These are phyloP conservation scores for Myopa testacea DNA, from an alignment of 2,888 invertebrate species.

Conservation along the genomic window DNA sequence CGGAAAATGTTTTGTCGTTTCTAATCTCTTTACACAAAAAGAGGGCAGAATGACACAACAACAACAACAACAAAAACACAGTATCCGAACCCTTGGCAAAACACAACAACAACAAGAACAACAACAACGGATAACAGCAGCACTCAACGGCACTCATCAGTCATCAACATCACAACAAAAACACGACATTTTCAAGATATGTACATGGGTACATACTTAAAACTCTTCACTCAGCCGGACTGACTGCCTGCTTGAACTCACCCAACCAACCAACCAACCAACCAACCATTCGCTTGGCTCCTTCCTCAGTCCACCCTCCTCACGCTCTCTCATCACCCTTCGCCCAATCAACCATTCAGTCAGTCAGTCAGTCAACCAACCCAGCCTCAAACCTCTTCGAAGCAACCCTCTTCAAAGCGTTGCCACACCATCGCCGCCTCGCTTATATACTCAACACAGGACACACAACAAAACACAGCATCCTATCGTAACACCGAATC, in stretches of 20 bases:
- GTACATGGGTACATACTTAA: neutral
- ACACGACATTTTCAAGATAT: neutral
- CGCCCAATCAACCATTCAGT: neutral
- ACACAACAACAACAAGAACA: constrained; percentile 34
- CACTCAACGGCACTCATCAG: constrained; percentile 50
- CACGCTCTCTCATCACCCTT: neutral
- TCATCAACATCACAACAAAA: constrained; percentile 40
- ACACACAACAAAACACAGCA: too few relatives aligned
- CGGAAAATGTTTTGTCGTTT: constrained; percentile 64
- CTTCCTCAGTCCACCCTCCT: neutral
- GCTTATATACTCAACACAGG: neutral
- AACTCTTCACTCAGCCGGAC: neutral
- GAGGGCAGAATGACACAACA: neutral
- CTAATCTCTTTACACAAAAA: constrained; percentile 64
- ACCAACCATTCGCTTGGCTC: neutral
- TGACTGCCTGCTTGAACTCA: neutral
- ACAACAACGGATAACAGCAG: constrained; percentile 40
- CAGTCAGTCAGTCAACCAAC: constrained; percentile 38
- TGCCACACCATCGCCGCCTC: neutral
- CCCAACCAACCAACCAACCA: constrained; percentile 11
- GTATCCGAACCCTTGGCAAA: constrained; percentile 39
- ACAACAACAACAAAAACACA: neutral
- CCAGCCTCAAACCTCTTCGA: constrained; percentile 24
- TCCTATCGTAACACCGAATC: too few relatives aligned
- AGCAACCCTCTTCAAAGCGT: neutral